A percentile compares a stretch with the other conserved stretches of the same genome.
phyloP scores from a whole-genome alignment of 92 coral and sea anemone species.

The Pocillopora grandis region DNA sequence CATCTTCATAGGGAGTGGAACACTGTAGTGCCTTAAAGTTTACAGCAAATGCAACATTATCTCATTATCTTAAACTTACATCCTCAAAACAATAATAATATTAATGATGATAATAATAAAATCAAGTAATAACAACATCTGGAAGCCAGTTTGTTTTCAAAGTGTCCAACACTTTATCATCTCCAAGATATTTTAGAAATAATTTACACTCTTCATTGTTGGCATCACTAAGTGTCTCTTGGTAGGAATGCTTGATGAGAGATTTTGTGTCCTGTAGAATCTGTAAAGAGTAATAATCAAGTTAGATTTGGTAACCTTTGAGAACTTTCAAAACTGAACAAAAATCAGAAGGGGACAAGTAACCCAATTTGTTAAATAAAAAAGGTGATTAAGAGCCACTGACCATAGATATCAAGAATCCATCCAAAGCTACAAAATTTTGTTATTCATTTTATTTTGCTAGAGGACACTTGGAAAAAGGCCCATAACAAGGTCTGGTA shows the following conservation, averaged over 20 bases:
- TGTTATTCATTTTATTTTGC: too few species aligned
- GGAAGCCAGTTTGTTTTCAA: conserved; percentile 65
- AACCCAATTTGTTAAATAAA: too few species aligned
- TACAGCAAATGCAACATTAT: not conserved
- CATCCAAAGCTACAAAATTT: too few species aligned
- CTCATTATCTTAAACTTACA: not conserved
- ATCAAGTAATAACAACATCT: conserved; percentile 10
- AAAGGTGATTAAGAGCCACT: too few species aligned
- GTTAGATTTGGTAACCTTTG: not conserved
- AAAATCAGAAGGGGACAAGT: too few species aligned
- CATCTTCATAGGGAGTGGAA: too few species aligned
- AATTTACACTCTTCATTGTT: conserved; percentile 80
- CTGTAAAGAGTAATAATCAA: conserved; percentile 38
- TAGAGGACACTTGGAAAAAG: too few species aligned
- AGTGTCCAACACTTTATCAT: conserved; percentile 71
- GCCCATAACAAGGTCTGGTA: too few species aligned
- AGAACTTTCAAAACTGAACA: too few species aligned
- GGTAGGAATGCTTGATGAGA: conserved; percentile 60
- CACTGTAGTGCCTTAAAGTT: not conserved
- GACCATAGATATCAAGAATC: too few species aligned
- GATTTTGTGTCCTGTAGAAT: conserved; percentile 88
- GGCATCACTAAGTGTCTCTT: conserved; percentile 63
- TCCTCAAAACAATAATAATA: not conserved
- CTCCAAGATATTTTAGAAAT: conserved; percentile 72
- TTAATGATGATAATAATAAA: too few species aligned